phyloP scores from a whole-genome alignment of 1,140 invertebrate genomes.

The Neelides sp. region DNA sequence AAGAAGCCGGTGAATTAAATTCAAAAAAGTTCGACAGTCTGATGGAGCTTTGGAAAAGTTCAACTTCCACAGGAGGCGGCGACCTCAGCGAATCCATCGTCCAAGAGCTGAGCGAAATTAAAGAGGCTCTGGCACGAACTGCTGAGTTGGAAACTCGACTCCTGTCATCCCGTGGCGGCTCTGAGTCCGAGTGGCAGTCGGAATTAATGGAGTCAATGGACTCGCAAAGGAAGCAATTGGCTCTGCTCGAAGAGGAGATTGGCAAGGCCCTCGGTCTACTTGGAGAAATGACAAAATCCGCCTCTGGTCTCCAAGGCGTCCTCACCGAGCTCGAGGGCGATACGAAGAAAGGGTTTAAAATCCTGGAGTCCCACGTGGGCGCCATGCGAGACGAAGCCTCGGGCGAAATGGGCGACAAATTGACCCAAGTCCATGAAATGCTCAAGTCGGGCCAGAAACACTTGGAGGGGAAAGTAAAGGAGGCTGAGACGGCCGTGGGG shows the following conservation, averaged over 20 bases:
- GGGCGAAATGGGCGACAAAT: conserved; percentile 4
- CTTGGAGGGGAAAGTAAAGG: conserved; percentile 35
- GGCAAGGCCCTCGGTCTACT: conserved; percentile 19
- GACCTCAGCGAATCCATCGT: conserved; percentile 22
- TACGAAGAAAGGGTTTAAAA: conserved; percentile 19
- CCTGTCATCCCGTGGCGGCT: conserved; percentile 7
- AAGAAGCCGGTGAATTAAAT: conserved; percentile 18
- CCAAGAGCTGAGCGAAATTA: conserved; percentile 27
- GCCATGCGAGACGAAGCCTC: background rate
- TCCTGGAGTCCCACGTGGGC: conserved; percentile 13
- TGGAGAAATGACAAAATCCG: conserved; percentile 24
- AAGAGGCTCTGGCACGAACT: conserved; percentile 22
- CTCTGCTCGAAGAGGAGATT: conserved; percentile 29
- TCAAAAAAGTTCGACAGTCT: conserved; percentile 23
- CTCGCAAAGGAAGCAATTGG: conserved; percentile 25
- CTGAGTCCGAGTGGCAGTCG: conserved; percentile 16
- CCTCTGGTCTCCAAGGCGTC: conserved; percentile 15
- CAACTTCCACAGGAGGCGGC: background rate
- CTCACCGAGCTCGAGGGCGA: conserved; percentile 16
- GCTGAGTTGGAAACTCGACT: conserved; percentile 24
- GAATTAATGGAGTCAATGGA: conserved; percentile 29
- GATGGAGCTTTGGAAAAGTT: conserved; percentile 21
- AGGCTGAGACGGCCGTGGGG: conserved; percentile 42
- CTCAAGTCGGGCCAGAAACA: conserved; percentile 23
- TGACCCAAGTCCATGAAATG: conserved; percentile 18